Evolutionary conservation across 2,888 invertebrate genomes (phyloP).

Genomic region (Trichogramma evanescens): DNA sequence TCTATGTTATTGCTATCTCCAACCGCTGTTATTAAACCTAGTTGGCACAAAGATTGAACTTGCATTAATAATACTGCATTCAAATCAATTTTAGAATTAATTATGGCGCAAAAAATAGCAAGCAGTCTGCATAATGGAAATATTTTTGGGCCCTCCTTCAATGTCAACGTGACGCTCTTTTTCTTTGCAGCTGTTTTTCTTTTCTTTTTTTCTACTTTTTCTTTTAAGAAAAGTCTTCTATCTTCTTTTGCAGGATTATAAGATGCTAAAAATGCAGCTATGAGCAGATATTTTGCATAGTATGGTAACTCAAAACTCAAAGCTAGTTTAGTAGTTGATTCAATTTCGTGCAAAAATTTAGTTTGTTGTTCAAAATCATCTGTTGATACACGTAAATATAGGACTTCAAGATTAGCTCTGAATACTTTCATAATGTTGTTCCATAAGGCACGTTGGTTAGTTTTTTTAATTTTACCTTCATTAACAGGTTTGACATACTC

Average conservation of each 20-base stretch:
- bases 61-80: slow-evolving; percentile 83
- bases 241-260: slow-evolving; percentile 87
- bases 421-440: slow-evolving; percentile 70
- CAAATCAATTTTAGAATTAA: slow-evolving; percentile 75
- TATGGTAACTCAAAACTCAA: slow-evolving; percentile 72
- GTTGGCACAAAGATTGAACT: slow-evolving; percentile 77
- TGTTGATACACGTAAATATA: slow-evolving; percentile 62
- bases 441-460: slow-evolving; percentile 70
- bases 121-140: slow-evolving; percentile 76
- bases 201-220: slow-evolving; percentile 61
- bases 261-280: slow-evolving; percentile 87
- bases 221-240: slow-evolving; percentile 76
- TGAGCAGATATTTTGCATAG: slow-evolving; percentile 81
- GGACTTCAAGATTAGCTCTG: slow-evolving; percentile 65
- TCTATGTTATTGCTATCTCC: slow-evolving; percentile 67
- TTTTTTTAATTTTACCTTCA: slow-evolving; percentile 55
- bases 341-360: slow-evolving; percentile 35
- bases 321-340: slow-evolving; percentile 39
- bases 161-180: slow-evolving; percentile 31
- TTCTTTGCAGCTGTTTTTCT: slow-evolving; percentile 49
- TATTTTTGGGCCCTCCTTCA: slow-evolving; percentile 73
- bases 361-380: slow-evolving; percentile 31
- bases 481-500: slow-evolving; percentile 76
- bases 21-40: slow-evolving; percentile 67
- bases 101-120: slow-evolving; percentile 84